A percentile compares a stretch with the other conserved stretches of the same genome.
phyloP scores from a whole-genome alignment of 1,140 invertebrate species.

The Ips nitidus region DNA sequence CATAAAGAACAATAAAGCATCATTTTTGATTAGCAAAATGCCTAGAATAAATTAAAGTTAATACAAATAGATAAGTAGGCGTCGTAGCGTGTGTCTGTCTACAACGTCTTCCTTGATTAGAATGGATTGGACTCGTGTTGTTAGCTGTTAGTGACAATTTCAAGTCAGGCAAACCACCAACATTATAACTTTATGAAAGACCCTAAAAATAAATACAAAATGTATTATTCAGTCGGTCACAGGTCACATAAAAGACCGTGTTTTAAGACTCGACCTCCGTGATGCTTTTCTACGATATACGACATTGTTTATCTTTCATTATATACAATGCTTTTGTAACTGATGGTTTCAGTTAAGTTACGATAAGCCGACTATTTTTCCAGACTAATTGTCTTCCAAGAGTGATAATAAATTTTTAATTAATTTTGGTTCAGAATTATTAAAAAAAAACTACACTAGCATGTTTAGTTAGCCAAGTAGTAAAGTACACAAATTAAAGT shows the following conservation, averaged over 20 bases:
- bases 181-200: not conserved
- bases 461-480: slow-evolving; percentile 2
- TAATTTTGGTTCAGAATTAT: slow-evolving; percentile 3
- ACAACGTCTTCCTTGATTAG: too few species aligned
- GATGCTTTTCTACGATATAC: not conserved
- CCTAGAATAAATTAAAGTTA: too few species aligned
- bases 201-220: not conserved
- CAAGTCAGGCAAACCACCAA: too few species aligned
- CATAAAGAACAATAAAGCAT: too few species aligned
- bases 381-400: not conserved
- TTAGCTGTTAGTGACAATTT: too few species aligned
- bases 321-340: too few species aligned
- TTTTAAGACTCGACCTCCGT: not conserved
- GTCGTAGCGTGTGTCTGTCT: too few species aligned
- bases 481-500: slow-evolving; percentile 25
- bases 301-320: not conserved
- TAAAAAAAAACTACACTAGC: not conserved
- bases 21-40: too few species aligned
- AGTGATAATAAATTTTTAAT: not conserved
- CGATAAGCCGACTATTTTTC: not conserved
- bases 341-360: too few species aligned
- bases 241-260: not conserved
- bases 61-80: too few species aligned
- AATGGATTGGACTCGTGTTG: too few species aligned
- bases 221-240: not conserved